These are phyloP conservation scores for Rousettus leschenaultii DNA, from an alignment of 2,113 vertebrate genomes.

Conservation along the genomic window DNA sequence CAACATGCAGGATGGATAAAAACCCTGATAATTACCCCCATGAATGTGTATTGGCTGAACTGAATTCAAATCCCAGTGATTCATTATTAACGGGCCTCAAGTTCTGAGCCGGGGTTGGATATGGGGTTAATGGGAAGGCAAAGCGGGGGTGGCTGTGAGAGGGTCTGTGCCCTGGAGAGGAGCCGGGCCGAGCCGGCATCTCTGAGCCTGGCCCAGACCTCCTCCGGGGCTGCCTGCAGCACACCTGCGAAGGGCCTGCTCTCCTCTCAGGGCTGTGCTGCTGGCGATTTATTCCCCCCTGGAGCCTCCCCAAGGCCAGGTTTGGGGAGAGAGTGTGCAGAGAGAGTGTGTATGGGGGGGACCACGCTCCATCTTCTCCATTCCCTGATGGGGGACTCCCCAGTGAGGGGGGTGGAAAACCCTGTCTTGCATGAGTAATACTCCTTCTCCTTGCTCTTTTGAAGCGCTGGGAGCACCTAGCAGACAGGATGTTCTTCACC, in stretches of 20 bases:
- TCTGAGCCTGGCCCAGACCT: not conserved
- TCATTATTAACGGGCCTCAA: conserved; percentile 37
- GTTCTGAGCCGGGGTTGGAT: not conserved
- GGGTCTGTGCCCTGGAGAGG: not conserved
- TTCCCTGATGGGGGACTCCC: conserved; percentile 6
- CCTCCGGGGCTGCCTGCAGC: not conserved
- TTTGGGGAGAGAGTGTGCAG: not conserved
- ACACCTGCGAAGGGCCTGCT: conserved; percentile 46
- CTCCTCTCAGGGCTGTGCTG: not conserved
- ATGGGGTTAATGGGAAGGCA: not conserved
- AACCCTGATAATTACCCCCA: conserved; percentile 19
- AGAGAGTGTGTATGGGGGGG: not conserved
- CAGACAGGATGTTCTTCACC: conserved; percentile 42
- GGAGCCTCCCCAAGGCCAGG: conserved; percentile 11
- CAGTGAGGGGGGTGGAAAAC: not conserved
- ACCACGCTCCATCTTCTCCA: not conserved
- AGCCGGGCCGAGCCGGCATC: not conserved
- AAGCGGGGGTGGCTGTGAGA: not conserved
- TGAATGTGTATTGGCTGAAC: not conserved
- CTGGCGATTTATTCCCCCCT: conserved; percentile 20
- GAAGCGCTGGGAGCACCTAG: conserved; percentile 41
- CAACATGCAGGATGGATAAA: conserved; percentile 34
- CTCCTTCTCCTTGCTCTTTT: conserved; percentile 17
- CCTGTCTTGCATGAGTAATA: conserved; percentile 51
- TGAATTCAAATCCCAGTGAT: not conserved